Conservation (phyloP, 2,888 invertebrate species). For the Micropterix aruncella region DNA sequence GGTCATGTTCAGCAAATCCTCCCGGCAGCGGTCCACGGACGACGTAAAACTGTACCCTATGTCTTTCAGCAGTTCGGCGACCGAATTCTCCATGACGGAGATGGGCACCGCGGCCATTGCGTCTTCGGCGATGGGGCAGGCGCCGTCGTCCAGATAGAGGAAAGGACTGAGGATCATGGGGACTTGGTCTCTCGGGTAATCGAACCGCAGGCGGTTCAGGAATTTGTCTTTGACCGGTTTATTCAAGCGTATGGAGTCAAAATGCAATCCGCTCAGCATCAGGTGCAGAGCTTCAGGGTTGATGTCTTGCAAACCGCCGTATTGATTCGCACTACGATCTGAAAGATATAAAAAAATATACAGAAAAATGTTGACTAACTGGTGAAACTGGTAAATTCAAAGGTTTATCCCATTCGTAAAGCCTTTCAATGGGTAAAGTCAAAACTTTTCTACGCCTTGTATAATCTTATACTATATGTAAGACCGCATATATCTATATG, state of each 20-base stretch:
- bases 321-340: constrained; percentile 38
- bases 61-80: constrained; percentile 70
- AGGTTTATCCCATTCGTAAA: neutral
- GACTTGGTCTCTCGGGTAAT: constrained; percentile 63
- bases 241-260: constrained; percentile 39
- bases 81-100: constrained; percentile 42
- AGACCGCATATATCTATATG: too few relatives aligned
- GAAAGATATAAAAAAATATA: too few relatives aligned
- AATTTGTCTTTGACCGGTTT: constrained; percentile 53
- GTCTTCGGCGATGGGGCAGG: constrained; percentile 32
- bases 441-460: too few relatives aligned
- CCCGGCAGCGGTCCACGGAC: constrained; percentile 61
- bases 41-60: constrained; percentile 70
- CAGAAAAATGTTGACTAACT: too few relatives aligned
- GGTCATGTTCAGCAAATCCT: constrained; percentile 52
- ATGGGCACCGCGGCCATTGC: constrained; percentile 25
- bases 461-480: too few relatives aligned
- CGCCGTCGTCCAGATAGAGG: constrained; percentile 52
- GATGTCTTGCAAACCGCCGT: constrained; percentile 62
- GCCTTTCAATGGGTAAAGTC: neutral
- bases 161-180: constrained; percentile 69
- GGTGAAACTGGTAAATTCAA: neutral
- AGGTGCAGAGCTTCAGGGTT: constrained; percentile 64
- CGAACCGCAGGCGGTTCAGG: constrained; percentile 54
- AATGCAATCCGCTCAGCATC: constrained; percentile 36